Conservation (phyloP, 2,888 invertebrate genomes). For the Apamea epomidion region DNA sequence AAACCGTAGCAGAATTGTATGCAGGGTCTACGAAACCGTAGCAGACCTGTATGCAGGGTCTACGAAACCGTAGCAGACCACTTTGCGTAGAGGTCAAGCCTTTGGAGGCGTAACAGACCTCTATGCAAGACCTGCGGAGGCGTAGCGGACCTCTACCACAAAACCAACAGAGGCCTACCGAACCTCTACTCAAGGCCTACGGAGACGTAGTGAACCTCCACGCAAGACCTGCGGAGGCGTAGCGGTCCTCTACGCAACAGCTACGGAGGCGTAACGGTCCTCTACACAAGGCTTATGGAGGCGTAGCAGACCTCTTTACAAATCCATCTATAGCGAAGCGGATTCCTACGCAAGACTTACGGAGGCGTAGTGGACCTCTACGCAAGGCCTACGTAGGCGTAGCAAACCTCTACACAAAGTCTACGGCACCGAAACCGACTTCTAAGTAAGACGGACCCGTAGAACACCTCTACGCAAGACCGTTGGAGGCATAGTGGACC, state of each 20-base stretch:
- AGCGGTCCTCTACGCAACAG: too few relatives aligned
- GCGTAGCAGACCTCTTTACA: too few relatives aligned
- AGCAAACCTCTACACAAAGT: not conserved
- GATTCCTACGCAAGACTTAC: not conserved
- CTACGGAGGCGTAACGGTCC: too few relatives aligned
- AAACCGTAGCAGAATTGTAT: not conserved
- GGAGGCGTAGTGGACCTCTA: not conserved
- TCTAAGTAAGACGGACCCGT: not conserved
- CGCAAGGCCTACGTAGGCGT: not conserved
- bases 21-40: too few relatives aligned
- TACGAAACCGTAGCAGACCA: not conserved
- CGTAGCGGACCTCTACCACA: not conserved
- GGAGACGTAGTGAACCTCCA: not conserved
- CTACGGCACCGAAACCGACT: too few relatives aligned
- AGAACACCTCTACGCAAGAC: not conserved
- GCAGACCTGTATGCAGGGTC: not conserved
- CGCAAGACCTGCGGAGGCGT: not conserved
- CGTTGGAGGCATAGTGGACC: not conserved
- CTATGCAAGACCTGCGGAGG: not conserved
- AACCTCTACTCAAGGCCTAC: not conserved
- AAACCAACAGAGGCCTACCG: not conserved
- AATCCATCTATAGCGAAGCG: not conserved
- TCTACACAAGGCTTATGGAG: too few relatives aligned
- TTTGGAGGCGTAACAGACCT: not conserved
- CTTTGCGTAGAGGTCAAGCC: too few relatives aligned